Conservation (phyloP, 2,888 invertebrate genomes). For the Plebejus argus region DNA sequence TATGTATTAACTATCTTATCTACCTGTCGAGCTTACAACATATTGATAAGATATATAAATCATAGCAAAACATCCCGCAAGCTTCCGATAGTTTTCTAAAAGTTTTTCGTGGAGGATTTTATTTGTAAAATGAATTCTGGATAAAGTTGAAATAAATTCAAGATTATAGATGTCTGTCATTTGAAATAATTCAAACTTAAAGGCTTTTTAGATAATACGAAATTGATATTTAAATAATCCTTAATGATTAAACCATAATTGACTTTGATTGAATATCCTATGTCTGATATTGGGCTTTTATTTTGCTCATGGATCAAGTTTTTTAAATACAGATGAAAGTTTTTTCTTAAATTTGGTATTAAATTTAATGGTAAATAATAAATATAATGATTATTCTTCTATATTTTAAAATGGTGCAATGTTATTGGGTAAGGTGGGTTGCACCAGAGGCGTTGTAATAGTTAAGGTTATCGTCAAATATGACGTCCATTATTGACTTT, state of each 20-base stretch:
- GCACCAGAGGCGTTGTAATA: too few species aligned
- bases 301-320: too few species aligned
- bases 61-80: neutral
- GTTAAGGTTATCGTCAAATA: too few species aligned
- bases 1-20: conserved; percentile 4
- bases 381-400: neutral
- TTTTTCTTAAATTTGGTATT: too few species aligned
- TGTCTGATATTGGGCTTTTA: too few species aligned
- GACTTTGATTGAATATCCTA: neutral
- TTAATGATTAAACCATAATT: neutral
- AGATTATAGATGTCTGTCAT: neutral
- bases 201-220: neutral
- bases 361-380: too few species aligned
- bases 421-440: too few species aligned
- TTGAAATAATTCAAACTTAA: neutral
- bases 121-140: neutral
- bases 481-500: too few species aligned
- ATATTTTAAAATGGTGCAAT: neutral
- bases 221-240: neutral
- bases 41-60: neutral
- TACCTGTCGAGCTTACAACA: neutral
- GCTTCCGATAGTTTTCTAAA: neutral
- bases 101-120: neutral
- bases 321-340: too few species aligned
- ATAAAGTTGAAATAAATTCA: neutral